Evolutionary conservation across 1,140 invertebrate genomes (phyloP), one percentile per base, ranked within the genome.

Genomic region (Plodia interpunctella): DNA sequence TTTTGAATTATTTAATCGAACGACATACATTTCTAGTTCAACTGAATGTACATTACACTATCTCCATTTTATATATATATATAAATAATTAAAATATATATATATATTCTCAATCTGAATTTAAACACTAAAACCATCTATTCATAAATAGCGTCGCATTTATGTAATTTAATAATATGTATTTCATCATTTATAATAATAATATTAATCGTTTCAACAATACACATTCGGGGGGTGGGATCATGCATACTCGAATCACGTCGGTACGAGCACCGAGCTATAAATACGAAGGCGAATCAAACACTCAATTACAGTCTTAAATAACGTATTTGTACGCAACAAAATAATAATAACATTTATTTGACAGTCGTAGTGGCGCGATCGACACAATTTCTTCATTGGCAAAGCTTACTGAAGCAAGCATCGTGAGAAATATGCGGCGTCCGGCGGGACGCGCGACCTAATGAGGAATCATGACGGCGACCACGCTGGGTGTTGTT

Each of bases 241-340:
- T 78, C 72, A 63, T 77, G 74, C 76, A 68, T 73, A 66, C 65
- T 71, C 64, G 53, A 74, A 75, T 71, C 60, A 66, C 55, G 60
- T 55, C 61, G 59, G 59, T 55, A 56, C 49, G 54, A 55, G 38
- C 57, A 70, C 67, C 78, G 75, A 66, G 63, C 74, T 76, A 83
- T 78, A 84, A 79, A 82, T 79, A 84, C 70, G 66, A 75, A 79
- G 75, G 76, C 76, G 68, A 81, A 66, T 75, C 78, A 80, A 78
- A 85, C 85, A 86, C 81, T 80, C 83, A 77, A 74, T 76, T 73
- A 84, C 85, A 88, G 82, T 88, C 85, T 87, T 84, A 82, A 87
- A 84, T 80, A 84, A 86, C 74, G 76, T 81, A 65, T 79, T 84
- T 84, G 78, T 86, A 88, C 85, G 85, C 85, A 88, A 88, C 81